Conservation (phyloP, 37 sponge, comb jelly and placozoan species). For the Axinella damicornis region DNA sequence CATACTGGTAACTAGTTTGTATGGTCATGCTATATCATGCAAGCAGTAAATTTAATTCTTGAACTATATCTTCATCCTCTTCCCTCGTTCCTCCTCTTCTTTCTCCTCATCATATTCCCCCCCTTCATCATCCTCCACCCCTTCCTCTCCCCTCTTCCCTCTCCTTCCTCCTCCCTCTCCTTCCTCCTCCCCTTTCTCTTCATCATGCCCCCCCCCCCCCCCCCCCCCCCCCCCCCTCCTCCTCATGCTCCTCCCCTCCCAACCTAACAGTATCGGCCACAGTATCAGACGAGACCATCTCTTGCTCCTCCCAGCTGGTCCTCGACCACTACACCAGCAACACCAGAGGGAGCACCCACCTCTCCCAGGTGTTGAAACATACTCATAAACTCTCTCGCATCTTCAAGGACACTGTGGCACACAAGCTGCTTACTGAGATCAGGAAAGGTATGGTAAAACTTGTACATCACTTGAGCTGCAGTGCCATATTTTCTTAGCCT, state of each 20-base stretch:
- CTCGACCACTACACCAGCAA: background rate
- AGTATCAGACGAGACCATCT: background rate
- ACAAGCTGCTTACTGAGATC: conserved; percentile 5
- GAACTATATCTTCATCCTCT: background rate
- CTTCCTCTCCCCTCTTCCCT: conserved; percentile 6
- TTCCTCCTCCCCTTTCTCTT: background rate
- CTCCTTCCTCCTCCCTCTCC: conserved; percentile 11
- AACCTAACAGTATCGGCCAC: background rate
- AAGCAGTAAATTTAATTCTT: no score
- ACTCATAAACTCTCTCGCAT: background rate
- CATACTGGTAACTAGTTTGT: no score
- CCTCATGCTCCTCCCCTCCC: conserved; percentile 5
- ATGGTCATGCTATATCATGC: no score
- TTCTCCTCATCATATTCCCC: conserved; percentile 11
- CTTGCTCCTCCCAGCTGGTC: background rate
- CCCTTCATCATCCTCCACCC: conserved; percentile 9
- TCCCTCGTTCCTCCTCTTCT: conserved; percentile 19
- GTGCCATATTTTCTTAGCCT: no score
- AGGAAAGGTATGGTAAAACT: background rate
- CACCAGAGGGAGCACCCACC: no score
- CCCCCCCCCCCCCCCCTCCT: background rate
- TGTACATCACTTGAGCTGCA: no score
- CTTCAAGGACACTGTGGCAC: conserved; percentile 11
- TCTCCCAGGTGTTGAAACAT: no score
- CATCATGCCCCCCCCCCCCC: conserved; percentile 5